Evolutionary conservation across 2,888 invertebrate species (phyloP).

Genomic region (Arenicola marina): DNA sequence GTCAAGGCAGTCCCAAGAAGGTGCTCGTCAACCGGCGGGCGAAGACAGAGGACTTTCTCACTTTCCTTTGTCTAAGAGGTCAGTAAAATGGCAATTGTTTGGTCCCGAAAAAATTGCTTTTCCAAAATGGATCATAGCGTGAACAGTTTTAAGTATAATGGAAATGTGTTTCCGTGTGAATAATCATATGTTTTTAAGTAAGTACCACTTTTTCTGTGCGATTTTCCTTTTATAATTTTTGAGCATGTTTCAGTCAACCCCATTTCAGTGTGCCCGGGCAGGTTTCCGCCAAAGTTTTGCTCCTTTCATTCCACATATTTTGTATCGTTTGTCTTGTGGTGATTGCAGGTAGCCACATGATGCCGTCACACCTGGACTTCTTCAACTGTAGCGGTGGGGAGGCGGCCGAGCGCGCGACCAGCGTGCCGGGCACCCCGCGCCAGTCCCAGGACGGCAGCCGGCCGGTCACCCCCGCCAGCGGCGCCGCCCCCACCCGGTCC

Average conservation of each 20-base stretch:
- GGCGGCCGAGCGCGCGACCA: slow-evolving; percentile 11
- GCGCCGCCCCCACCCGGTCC: background rate
- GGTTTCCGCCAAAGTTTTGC: too few relatives aligned
- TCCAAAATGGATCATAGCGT: too few relatives aligned
- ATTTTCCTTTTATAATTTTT: too few relatives aligned
- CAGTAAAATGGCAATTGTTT: too few relatives aligned
- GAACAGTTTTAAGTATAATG: too few relatives aligned
- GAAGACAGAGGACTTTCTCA: slow-evolving; percentile 83
- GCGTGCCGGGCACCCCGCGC: slow-evolving; percentile 18
- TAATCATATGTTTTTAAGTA: too few relatives aligned
- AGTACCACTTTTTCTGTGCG: too few relatives aligned
- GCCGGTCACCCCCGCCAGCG: slow-evolving; percentile 17
- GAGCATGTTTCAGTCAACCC: too few relatives aligned
- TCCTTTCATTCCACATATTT: background rate
- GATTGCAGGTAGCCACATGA: background rate
- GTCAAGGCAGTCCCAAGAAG: background rate
- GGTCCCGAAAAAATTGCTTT: too few relatives aligned
- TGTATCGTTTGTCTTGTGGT: background rate
- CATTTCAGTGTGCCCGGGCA: too few relatives aligned
- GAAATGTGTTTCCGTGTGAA: too few relatives aligned
- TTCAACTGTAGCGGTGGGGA: slow-evolving; percentile 14
- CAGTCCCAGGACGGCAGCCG: slow-evolving; percentile 18
- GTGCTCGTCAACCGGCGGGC: slow-evolving; percentile 13
- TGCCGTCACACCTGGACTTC: slow-evolving; percentile 12
- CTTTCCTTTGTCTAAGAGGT: slow-evolving; percentile 84